These are phyloP conservation scores for Laspeyria flexula DNA, from an alignment of 2,888 invertebrate genomes.

Conservation along the genomic window DNA sequence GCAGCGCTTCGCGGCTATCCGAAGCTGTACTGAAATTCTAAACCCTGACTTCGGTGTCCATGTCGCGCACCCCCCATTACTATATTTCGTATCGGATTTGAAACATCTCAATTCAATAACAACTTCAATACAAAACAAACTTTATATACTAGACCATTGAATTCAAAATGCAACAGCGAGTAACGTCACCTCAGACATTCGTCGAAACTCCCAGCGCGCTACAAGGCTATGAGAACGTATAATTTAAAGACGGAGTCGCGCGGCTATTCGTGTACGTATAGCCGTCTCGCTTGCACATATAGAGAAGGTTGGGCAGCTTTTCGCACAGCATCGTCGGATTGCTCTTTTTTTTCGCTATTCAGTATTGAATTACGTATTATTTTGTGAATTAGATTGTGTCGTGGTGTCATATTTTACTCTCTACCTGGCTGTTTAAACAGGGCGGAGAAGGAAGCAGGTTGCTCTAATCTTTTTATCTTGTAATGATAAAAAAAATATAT, in stretches of 20 bases:
- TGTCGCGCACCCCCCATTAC: conserved; percentile 86
- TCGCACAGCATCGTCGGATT: conserved; percentile 67
- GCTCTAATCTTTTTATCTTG: conserved; percentile 40
- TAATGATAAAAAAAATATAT: conserved; percentile 18
- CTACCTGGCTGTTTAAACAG: conserved; percentile 68
- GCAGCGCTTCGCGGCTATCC: conserved; percentile 83
- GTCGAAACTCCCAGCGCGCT: conserved; percentile 48
- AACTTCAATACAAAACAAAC: conserved; percentile 21
- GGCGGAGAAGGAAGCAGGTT: conserved; percentile 71
- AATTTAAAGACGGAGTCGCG: conserved; percentile 83
- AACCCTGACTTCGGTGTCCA: conserved; percentile 84
- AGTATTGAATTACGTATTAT: conserved; percentile 83
- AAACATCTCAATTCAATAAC: conserved; percentile 47
- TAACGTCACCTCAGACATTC: conserved; percentile 49
- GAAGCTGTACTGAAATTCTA: conserved; percentile 86
- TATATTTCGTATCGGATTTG: conserved; percentile 69
- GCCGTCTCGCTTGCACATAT: conserved; percentile 63
- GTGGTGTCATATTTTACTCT: conserved; percentile 78
- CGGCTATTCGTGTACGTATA: conserved; percentile 50
- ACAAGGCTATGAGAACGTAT: conserved; percentile 86
- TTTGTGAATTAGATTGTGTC: conserved; percentile 84
- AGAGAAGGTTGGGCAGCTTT: conserved; percentile 64
- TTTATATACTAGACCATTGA: not conserved
- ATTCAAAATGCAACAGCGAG: conserved; percentile 40
- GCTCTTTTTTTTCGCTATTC: conserved; percentile 82